Evolutionary conservation across 1,140 invertebrate species (phyloP), one percentile per base, ranked within the genome.

Genomic region (Sycophaga agraensis): DNA sequence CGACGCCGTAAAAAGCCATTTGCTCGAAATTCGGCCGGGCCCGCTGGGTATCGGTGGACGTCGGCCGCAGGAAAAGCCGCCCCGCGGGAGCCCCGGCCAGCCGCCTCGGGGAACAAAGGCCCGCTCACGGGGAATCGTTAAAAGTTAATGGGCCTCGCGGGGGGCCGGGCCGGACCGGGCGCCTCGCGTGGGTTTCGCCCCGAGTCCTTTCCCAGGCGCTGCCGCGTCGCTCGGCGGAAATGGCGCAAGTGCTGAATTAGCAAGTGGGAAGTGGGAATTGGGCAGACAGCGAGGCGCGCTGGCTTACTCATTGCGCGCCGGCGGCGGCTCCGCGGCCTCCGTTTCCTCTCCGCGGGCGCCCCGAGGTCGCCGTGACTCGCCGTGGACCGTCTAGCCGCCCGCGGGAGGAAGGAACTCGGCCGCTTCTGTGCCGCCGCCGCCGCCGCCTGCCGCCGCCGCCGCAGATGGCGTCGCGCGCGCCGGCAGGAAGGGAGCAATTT

Each of bases 221-320:
- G n/a, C 16, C 24, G 14, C 57, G 24, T 34, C 19, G 28, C 31
- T 46, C 40, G 45, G 53, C 64, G 64, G 64, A 65, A 62, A 73
- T 71, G 70, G 70, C 63, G 66, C 67, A 71, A 71, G 69, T 70
- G 64, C 66, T 48, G 68, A 71, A 71, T 71, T 73, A 70, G 63
- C 71, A 68, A 73, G 69, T 69, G 67, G 71, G 69, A 71, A 72
- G 70, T 70, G 66, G 35, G 71, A 71, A 73, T 71, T 73, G 68
- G 71, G 71, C 68, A 73, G 71, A 73, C 71, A 73, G 71, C 70
- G 63, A 64, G 71, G 71, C 71, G 71, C 71, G 68, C 16, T 26
- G 9, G 35, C 17, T 51, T 22, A 24, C 14, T 57, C 16, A 8
- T 51, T 42, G 2, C 5, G 21, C 45, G 45, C 22, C 22, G 3